Percentiles rank a stretch among this genome's conserved stretches.
phyloP scores from a whole-genome alignment of 2,113 vertebrate genomes.

The Vombatus ursinus region DNA sequence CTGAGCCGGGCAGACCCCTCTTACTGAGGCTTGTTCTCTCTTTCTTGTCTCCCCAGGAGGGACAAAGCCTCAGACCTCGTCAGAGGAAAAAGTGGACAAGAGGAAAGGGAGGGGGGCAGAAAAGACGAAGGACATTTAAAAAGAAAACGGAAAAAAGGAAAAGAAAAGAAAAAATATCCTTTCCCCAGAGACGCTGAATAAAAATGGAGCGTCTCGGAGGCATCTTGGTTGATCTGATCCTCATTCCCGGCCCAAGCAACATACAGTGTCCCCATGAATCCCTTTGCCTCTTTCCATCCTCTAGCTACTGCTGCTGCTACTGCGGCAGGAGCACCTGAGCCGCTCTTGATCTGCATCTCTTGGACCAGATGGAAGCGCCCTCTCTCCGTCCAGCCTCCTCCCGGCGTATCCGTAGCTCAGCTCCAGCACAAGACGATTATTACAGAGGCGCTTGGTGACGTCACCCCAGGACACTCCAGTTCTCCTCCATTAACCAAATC shows the following conservation, averaged over 20 bases:
- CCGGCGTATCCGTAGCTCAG: constrained; percentile 96
- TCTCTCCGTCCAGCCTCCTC: constrained; percentile 76
- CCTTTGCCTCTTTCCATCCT: constrained; percentile 73
- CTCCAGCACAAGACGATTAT: constrained; percentile 97
- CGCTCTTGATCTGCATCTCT: constrained; percentile 6
- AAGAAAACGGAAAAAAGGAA: neutral
- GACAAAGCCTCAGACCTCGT: neutral
- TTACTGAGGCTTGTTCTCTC: neutral
- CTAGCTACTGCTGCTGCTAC: constrained; percentile 55
- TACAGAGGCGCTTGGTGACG: constrained; percentile 99
- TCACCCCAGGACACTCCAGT: constrained; percentile 94
- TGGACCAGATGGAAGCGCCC: neutral
- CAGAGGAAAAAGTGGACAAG: neutral
- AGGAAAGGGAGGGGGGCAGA: neutral
- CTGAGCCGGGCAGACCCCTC: neutral
- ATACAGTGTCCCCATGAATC: neutral
- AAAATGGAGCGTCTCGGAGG: neutral
- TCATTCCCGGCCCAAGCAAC: neutral
- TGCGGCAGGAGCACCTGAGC: constrained; percentile 1
- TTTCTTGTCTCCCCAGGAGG: neutral
- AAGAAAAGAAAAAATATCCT: neutral
- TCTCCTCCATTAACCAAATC: constrained; percentile 95
- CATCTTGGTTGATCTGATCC: neutral
- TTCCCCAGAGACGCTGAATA: neutral
- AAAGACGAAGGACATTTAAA: neutral